Conservation (phyloP, 2,113 vertebrate genomes). For the Boulengeromyrus knoepffleri region DNA sequence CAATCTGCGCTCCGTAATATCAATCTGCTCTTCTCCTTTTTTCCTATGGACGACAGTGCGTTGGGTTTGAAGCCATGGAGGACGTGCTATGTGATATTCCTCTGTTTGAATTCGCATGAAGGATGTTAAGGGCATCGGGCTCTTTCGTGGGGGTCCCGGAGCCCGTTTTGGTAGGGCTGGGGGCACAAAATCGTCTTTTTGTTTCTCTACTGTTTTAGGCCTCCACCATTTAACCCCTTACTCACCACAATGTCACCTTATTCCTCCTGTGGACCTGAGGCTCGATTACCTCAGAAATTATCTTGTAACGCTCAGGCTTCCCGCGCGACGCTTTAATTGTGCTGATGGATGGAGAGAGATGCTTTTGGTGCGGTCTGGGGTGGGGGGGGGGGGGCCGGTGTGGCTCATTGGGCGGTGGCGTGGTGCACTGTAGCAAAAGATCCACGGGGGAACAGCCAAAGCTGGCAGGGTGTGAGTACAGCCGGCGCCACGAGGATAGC, state of each 20-base stretch:
- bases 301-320: background rate
- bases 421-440: too few species aligned
- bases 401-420: too few species aligned
- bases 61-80: background rate
- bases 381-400: background rate
- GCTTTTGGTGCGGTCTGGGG: background rate
- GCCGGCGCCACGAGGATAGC: too few species aligned
- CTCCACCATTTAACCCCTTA: background rate
- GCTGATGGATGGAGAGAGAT: background rate
- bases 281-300: background rate
- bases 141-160: background rate
- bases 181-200: background rate
- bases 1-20: background rate
- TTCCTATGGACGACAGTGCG: background rate
- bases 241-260: background rate
- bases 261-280: background rate
- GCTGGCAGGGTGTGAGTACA: too few species aligned
- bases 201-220: background rate
- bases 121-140: background rate
- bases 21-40: background rate
- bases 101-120: background rate
- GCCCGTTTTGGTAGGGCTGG: background rate
- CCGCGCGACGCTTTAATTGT: background rate
- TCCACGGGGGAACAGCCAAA: too few species aligned
- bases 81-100: background rate